Conservation (phyloP, 2,888 invertebrate species). For the Dyspetes luteomarginatus region DNA sequence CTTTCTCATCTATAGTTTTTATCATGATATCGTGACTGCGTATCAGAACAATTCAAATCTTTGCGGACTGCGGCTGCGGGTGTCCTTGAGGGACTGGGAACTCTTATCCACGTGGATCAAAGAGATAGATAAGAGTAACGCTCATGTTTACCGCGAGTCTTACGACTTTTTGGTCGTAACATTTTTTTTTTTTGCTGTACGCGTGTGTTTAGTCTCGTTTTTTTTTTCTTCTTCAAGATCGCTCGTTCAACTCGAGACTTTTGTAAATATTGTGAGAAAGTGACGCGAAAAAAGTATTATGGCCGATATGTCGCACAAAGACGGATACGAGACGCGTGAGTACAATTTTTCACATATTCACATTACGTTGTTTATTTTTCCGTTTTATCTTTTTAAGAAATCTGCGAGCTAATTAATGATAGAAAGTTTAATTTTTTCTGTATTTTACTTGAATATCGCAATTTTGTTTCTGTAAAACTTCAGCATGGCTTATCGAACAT, state of each 20-base stretch:
- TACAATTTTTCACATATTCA: conserved; percentile 43
- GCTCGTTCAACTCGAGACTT: background rate
- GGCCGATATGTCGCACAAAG: conserved; percentile 78
- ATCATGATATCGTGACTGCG: conserved; percentile 55
- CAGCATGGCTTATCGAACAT: too few relatives aligned
- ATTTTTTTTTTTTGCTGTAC: conserved; percentile 55
- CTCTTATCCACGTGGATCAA: conserved; percentile 23
- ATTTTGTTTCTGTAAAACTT: too few relatives aligned
- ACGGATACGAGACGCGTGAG: conserved; percentile 77
- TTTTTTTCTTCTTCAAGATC: background rate
- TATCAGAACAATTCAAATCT: background rate
- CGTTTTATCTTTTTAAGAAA: background rate
- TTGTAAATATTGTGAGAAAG: conserved; percentile 34
- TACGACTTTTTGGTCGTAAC: conserved; percentile 65
- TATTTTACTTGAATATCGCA: too few relatives aligned
- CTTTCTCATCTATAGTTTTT: conserved; percentile 60
- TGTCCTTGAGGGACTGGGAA: conserved; percentile 46
- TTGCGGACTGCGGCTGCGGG: background rate
- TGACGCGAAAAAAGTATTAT: conserved; percentile 62
- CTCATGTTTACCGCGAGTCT: conserved; percentile 37
- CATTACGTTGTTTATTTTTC: conserved; percentile 3
- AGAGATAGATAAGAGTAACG: conserved; percentile 28
- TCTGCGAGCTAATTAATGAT: too few relatives aligned
- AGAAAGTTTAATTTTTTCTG: too few relatives aligned
- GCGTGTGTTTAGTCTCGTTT: background rate